phyloP scores from a whole-genome alignment of 2,797 vertebrate genomes.

The Anas bernieri region DNA sequence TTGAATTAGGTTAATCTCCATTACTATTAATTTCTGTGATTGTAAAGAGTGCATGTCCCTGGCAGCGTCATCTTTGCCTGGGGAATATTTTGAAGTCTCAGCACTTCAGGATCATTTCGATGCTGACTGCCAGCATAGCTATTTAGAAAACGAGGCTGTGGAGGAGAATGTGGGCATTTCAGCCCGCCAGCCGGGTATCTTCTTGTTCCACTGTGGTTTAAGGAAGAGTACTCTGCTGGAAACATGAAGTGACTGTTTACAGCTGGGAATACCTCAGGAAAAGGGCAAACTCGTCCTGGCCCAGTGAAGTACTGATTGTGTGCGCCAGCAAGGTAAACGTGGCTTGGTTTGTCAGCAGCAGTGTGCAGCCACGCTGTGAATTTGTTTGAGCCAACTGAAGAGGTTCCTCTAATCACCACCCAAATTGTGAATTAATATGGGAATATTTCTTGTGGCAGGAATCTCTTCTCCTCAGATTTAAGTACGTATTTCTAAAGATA shows the following conservation, averaged over 20 bases:
- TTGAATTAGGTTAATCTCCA: not conserved
- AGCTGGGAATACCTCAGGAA: not conserved
- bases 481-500: fast-evolving
- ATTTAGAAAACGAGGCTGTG: not conserved
- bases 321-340: not conserved
- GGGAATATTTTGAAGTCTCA: not conserved
- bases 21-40: not conserved
- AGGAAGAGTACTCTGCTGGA: not conserved
- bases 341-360: not conserved
- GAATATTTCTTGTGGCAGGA: not conserved
- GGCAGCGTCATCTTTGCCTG: not conserved
- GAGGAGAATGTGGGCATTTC: fast-evolving
- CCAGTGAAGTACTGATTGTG: fast-evolving
- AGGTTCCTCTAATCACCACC: not conserved
- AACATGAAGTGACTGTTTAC: fast-evolving
- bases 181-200: not conserved
- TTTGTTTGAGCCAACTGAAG: not conserved
- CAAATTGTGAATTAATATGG: not conserved
- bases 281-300: not conserved
- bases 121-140: fast-evolving
- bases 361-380: not conserved
- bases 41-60: not conserved
- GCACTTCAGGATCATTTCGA: fast-evolving
- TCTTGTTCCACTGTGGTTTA: fast-evolving
- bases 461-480: not conserved